Evolutionary conservation across 2,888 invertebrate species (phyloP), one percentile per base, ranked within the genome.

Genomic region (Sturmia bella): DNA sequence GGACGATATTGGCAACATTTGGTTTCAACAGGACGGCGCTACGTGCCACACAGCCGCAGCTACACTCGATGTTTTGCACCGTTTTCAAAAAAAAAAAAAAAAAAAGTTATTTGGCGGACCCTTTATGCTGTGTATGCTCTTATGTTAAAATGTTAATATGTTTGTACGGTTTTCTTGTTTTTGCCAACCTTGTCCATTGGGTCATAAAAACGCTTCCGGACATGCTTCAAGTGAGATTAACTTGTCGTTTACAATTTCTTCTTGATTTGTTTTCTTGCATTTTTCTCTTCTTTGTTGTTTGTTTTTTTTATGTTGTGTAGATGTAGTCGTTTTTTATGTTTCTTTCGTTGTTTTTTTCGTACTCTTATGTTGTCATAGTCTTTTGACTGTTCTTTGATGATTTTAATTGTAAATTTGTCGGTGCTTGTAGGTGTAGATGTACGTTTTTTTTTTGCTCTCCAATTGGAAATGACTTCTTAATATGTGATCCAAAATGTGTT

Each of bases 241-340:
- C 88, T 87, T 89, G 89, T 88, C 89, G 88, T 89, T 89, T 88
- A 86, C 89, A 88, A 88, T 89, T 89, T 88, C 87, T 87, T 86
- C 88, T 88, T 89, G 89, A 89, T 88, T 89, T 88, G 88, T 87
- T 87, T 80, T 85, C 86, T 84, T 80, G 84, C 59, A 77, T 85
- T 75, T 77, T 50, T 59, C 64, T 56, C 21, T 54, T 45, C 48
- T 63, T 37, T 45, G 77, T 15, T 63, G 45, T 39, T 69, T 13
- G 19, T 45, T 59, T 37, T 48, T 74, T 69, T 74, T 57, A 32
- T 19, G 41, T n/a, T n/a, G n/a, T n/a, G n/a, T n/a, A n/a, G n/a
- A n/a, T n/a, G n/a, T n/a, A n/a, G n/a, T n/a, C n/a, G n/a, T 43
- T 41, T 70, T 54, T 80, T 45, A 50, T 45, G 72, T 69, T 64